These are phyloP conservation scores for Cyphomyrus plagiostoma DNA, from an alignment of 2,113 vertebrate species.

Conservation along the genomic window DNA sequence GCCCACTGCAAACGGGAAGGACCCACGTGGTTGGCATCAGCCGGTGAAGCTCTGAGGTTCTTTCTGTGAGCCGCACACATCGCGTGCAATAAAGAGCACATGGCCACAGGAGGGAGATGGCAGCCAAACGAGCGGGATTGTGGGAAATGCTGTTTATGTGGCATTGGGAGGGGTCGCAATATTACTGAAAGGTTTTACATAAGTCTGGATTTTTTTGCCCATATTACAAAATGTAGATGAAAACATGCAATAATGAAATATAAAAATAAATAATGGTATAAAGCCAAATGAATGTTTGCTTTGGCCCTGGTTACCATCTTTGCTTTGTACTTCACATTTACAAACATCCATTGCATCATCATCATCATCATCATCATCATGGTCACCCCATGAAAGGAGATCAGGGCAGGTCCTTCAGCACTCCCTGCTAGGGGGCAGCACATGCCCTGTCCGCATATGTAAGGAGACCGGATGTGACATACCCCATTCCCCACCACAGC, in stretches of 20 bases:
- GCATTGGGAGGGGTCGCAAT: neutral
- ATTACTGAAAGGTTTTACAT: neutral
- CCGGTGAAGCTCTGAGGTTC: neutral
- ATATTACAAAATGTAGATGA: neutral
- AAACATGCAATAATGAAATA: neutral
- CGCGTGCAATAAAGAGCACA: neutral
- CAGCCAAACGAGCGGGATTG: neutral
- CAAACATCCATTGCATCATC: neutral
- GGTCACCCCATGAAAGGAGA: neutral
- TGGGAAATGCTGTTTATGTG: neutral
- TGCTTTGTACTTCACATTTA: neutral
- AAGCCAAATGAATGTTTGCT: neutral
- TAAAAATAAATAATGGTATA: neutral
- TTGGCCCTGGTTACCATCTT: neutral
- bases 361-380: neutral
- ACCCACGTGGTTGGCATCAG: neutral
- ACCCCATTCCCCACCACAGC: neutral
- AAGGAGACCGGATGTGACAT: neutral
- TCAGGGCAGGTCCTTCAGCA: neutral
- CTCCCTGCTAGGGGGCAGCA: neutral
- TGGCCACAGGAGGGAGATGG: neutral
- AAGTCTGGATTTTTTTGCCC: neutral
- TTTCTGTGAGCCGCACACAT: neutral
- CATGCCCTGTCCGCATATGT: neutral
- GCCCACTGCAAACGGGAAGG: neutral